These are phyloP conservation scores for Oxycera nigricornis DNA, from an alignment of 2,888 invertebrate genomes.

Conservation along the genomic window DNA sequence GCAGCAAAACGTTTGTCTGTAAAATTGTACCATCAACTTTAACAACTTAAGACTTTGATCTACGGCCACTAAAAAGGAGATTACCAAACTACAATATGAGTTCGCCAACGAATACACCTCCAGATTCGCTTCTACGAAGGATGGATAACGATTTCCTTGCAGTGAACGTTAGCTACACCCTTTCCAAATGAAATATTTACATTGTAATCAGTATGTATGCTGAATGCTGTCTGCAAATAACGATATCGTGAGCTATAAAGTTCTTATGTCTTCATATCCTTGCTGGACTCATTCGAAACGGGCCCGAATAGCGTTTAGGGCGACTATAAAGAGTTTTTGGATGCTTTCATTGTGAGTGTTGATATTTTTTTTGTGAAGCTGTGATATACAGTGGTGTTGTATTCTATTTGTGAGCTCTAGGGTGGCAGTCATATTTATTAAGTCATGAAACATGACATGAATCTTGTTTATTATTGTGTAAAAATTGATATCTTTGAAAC, in stretches of 20 bases:
- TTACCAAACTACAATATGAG: no score
- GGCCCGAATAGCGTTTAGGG: not conserved
- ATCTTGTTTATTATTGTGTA: not conserved
- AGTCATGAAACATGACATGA: not conserved
- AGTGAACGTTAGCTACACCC: not conserved
- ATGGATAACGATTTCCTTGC: not conserved
- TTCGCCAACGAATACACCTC: no score
- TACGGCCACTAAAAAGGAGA: no score
- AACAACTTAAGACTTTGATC: no score
- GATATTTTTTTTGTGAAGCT: not conserved
- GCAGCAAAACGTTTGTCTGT: no score
- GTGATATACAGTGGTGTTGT: not conserved
- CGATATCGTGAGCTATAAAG: conserved; percentile 11
- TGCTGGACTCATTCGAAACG: not conserved
- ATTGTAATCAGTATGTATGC: not conserved
- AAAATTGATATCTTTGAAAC: not conserved
- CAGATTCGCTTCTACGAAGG: no score
- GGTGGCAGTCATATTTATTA: not conserved
- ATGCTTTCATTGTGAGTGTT: not conserved
- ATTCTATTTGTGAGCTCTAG: not conserved
- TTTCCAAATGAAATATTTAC: not conserved
- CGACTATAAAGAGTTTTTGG: conserved; percentile 12
- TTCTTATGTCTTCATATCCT: conserved; percentile 13
- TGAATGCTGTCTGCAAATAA: not conserved
- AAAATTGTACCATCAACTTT: no score